Conservation (phyloP, 2,888 invertebrate genomes). For the Rotaria sp. region DNA sequence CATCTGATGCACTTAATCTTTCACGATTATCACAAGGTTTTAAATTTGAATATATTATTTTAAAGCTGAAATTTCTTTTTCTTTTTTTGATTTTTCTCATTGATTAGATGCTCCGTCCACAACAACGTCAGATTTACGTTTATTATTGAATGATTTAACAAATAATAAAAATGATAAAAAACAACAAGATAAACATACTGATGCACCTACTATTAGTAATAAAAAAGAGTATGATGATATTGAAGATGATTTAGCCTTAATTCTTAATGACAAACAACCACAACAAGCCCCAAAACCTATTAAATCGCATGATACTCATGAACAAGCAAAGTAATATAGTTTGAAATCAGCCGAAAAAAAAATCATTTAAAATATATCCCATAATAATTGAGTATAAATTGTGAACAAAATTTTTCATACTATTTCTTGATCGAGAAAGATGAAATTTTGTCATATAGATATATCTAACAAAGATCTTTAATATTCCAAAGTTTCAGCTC, state of each 20-base stretch:
- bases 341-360: neutral
- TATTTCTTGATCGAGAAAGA: no score
- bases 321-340: neutral
- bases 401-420: no score
- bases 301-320: neutral
- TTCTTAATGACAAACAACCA: neutral
- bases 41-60: no score
- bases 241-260: constrained; percentile 23
- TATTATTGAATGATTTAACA: neutral
- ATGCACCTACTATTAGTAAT: neutral
- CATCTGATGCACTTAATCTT: neutral
- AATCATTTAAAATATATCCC: neutral
- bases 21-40: neutral
- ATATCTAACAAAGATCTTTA: no score
- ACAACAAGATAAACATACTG: neutral
- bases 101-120: neutral
- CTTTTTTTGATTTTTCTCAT: no score
- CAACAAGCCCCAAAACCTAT: neutral
- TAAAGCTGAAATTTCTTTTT: no score
- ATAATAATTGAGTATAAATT: no score
- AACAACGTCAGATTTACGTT: neutral
- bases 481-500: no score
- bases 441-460: no score
- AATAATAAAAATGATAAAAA: neutral
- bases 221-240: neutral